Conservation (phyloP, 2,113 vertebrate species). For the Grus americana region DNA sequence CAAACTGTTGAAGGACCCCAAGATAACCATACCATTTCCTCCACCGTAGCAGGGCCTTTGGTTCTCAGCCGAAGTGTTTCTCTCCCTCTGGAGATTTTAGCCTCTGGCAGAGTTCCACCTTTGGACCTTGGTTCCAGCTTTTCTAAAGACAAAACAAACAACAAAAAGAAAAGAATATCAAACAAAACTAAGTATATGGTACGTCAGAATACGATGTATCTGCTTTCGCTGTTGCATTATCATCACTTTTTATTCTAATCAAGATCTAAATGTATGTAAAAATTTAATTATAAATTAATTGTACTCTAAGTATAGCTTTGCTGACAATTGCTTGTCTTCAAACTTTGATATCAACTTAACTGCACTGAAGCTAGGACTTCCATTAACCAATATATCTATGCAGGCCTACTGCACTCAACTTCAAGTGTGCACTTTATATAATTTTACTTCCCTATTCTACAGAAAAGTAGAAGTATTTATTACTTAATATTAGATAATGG, state of each 20-base stretch:
- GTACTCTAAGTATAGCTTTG: background rate
- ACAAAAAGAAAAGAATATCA: background rate
- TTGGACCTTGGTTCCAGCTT: constrained; percentile 88
- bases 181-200: background rate
- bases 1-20: background rate
- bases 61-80: constrained; percentile 89
- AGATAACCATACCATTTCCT: constrained; percentile 83
- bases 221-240: background rate
- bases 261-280: background rate
- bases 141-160: constrained; percentile 74
- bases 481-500: background rate
- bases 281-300: background rate
- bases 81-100: constrained; percentile 80
- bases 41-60: constrained; percentile 89
- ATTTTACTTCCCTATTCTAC: background rate
- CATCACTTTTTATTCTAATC: background rate
- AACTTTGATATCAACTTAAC: background rate
- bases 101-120: constrained; percentile 73
- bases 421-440: background rate
- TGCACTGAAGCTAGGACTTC: background rate
- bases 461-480: background rate
- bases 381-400: background rate
- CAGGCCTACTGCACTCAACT: background rate
- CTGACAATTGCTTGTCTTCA: background rate
- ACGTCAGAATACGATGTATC: background rate